Evolutionary conservation across 2,113 vertebrate species (phyloP).

Genomic region (Procavia capensis): DNA sequence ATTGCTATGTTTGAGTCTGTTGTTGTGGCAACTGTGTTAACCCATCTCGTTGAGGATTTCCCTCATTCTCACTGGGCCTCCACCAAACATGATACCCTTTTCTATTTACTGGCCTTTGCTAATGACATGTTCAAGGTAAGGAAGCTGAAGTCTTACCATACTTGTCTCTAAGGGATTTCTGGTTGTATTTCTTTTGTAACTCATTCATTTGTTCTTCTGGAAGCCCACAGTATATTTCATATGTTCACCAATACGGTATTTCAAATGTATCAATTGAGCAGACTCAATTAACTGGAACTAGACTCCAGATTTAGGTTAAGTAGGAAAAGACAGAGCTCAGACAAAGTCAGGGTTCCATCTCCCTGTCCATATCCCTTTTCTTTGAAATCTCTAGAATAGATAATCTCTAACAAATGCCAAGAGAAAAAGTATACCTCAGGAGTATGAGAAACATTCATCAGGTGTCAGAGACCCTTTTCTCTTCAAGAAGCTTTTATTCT

Average conservation of each 20-base stretch:
- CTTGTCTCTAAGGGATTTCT: too few relatives aligned
- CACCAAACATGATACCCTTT: not conserved
- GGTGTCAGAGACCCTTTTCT: not conserved
- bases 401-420: not conserved
- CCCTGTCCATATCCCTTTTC: not conserved
- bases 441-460: not conserved
- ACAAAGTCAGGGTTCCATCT: not conserved
- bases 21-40: not conserved
- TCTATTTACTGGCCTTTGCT: not conserved
- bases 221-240: too few relatives aligned
- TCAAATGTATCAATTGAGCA: too few relatives aligned
- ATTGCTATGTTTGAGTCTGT: not conserved
- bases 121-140: too few relatives aligned
- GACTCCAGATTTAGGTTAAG: conserved; percentile 13
- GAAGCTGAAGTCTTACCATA: too few relatives aligned
- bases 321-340: not conserved
- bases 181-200: too few relatives aligned
- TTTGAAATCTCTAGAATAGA: not conserved
- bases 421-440: not conserved
- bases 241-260: too few relatives aligned
- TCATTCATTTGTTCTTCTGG: too few relatives aligned
- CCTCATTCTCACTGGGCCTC: not conserved
- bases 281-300: too few relatives aligned
- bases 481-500: not conserved
- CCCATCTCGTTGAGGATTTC: not conserved